phyloP scores from a whole-genome alignment of 2,888 invertebrate species.

The Eupeodes luniger region DNA sequence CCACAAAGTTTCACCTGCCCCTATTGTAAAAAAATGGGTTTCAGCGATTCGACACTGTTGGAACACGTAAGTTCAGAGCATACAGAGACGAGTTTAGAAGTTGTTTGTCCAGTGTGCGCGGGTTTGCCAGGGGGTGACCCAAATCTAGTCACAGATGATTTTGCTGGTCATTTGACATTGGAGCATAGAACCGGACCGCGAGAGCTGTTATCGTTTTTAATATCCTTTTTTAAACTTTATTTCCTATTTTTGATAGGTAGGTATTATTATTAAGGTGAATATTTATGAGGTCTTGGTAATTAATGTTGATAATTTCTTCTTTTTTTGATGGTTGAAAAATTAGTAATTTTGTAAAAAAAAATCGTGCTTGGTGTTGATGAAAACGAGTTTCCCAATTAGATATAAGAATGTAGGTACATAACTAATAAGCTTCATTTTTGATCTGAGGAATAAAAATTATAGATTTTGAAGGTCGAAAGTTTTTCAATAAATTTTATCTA shows the following conservation, averaged over 20 bases:
- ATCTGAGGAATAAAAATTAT: too few relatives aligned
- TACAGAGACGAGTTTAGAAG: conserved; percentile 95
- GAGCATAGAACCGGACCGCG: conserved; percentile 96
- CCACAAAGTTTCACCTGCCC: conserved; percentile 99
- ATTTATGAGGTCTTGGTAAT: neutral
- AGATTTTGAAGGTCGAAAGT: too few relatives aligned
- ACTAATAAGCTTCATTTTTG: too few relatives aligned
- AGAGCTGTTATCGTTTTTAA: conserved; percentile 95
- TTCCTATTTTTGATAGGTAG: neutral
- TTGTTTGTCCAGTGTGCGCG: conserved; percentile 99
- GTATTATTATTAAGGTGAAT: neutral
- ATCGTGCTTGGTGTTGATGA: too few relatives aligned
- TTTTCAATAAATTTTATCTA: too few relatives aligned
- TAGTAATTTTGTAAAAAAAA: too few relatives aligned
- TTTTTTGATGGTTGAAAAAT: too few relatives aligned
- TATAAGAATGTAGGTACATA: too few relatives aligned
- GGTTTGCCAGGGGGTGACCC: conserved; percentile 98
- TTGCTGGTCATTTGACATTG: conserved; percentile 96
- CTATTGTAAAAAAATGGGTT: conserved; percentile 98
- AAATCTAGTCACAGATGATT: conserved; percentile 98
- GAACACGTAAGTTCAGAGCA: conserved; percentile 96
- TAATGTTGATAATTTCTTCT: neutral
- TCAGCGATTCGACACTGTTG: conserved; percentile 95
- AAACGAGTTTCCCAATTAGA: too few relatives aligned
- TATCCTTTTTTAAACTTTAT: conserved; percentile 86